Evolutionary conservation across 2,113 vertebrate species (phyloP), one percentile per base, ranked within the genome.

Genomic region (Gambusia affinis): DNA sequence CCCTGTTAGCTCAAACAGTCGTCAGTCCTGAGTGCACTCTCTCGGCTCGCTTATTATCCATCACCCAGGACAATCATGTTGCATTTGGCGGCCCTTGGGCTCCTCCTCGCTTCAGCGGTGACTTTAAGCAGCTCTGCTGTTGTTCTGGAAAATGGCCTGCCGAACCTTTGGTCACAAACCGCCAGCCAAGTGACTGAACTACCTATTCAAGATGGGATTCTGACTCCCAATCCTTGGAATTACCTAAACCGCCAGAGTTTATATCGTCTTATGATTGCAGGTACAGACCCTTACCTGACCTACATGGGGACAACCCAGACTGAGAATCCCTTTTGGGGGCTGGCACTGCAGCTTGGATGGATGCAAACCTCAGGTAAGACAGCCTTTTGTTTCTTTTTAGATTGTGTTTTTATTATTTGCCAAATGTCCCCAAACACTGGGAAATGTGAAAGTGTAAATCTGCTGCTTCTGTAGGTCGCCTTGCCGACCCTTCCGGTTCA

Each of bases 281-380:
- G 84, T 47, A 96, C 96, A 31, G 89, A 93, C 29, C 84, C 85
- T 0, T 96, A 91, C 75, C 96, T 97, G 91, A 67, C 31, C 19
- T 82, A 67, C 72, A 94, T 95, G 89, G 93, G 92, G 72, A 44
- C 87, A 19, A 84, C 86, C 10, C 88, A 94, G 12, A 91, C 83
- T 10, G 91, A 90, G 27, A 96, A 92, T 81, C 74, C 95, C 5
- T 27, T 98, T 1, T 98, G 96, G 96, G 96, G 96, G 12, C 88
- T 98, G 63, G 88, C 96, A 0, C 1, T 97, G 80, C 95, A 97
- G 83, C 85, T 96, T 2, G 95, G 91, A n/a, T 99, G 97, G 97
- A 96, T 97, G 78, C 92, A 87, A 15, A 80, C 0, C 12, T 94
- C 96, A 95, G 96, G 96, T 97, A 93, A 10, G 6, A 22, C 28